These are phyloP conservation scores for Dreissena polymorpha DNA, from an alignment of 1,140 invertebrate species.

Conservation along the genomic window DNA sequence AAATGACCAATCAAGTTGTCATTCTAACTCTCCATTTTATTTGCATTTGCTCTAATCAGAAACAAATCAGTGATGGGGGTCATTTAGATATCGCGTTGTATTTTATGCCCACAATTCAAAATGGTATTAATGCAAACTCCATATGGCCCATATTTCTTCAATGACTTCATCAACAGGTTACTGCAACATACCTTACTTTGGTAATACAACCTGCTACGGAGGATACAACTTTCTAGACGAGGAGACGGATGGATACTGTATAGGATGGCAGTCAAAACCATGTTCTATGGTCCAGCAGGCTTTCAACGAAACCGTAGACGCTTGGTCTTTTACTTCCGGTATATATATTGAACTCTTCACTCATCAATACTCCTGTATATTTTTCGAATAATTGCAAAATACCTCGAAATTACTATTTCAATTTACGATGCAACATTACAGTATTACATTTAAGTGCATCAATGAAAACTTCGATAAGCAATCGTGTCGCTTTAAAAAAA, in stretches of 20 bases:
- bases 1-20: not conserved
- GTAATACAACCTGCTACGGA: slow-evolving; percentile 1
- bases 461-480: not conserved
- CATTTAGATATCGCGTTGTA: not conserved
- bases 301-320: not conserved
- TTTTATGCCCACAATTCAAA: not conserved
- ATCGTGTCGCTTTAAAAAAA: not conserved
- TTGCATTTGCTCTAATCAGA: not conserved
- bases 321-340: slow-evolving; percentile 35
- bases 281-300: not conserved
- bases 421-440: not conserved
- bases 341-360: not conserved
- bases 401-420: not conserved
- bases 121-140: not conserved
- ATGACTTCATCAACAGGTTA: not conserved
- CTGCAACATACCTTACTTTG: slow-evolving; percentile 25
- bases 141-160: not conserved
- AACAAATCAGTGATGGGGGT: no score
- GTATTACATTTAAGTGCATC: not conserved
- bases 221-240: slow-evolving; percentile 9
- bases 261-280: not conserved
- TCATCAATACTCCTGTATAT: not conserved
- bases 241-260: not conserved
- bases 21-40: not conserved
- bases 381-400: not conserved